These are phyloP conservation scores for Sternotherus odoratus DNA, from an alignment of 2,797 vertebrate species.

Conservation along the genomic window DNA sequence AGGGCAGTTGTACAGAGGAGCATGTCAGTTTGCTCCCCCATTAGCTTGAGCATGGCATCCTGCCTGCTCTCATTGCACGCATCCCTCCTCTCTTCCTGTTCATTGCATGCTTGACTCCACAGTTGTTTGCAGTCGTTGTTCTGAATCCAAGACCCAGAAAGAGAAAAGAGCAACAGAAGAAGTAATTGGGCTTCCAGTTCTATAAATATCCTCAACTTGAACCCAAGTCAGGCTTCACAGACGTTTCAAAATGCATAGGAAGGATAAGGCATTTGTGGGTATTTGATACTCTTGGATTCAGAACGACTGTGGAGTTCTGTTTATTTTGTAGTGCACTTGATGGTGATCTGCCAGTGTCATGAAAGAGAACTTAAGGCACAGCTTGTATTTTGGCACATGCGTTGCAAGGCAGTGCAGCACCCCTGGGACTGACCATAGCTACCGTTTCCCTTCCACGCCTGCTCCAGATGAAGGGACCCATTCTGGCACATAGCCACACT, in stretches of 20 bases:
- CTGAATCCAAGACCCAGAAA: too few relatives aligned
- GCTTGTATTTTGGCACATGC: background rate
- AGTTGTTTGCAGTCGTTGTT: too few relatives aligned
- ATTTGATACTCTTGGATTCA: background rate
- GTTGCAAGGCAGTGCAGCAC: background rate
- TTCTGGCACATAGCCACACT: rapidly evolving
- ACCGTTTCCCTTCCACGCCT: background rate
- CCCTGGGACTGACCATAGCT: background rate
- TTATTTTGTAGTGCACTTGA: background rate
- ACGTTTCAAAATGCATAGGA: background rate
- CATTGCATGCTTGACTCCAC: too few relatives aligned
- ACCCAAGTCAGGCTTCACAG: too few relatives aligned
- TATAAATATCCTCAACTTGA: too few relatives aligned
- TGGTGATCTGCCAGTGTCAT: background rate
- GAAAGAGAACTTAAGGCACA: background rate
- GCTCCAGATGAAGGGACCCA: rapidly evolving
- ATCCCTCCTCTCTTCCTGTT: too few relatives aligned
- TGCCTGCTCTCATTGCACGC: too few relatives aligned
- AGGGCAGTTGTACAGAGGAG: too few relatives aligned
- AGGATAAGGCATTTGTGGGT: background rate
- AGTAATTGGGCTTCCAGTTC: too few relatives aligned
- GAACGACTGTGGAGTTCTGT: rapidly evolving
- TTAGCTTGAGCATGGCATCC: too few relatives aligned
- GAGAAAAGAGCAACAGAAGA: too few relatives aligned
- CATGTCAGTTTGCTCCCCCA: too few relatives aligned